Percentiles rank a stretch among this genome's conserved stretches.
phyloP scores from a whole-genome alignment of 1,140 invertebrate species.

The Drosophila biarmipes region DNA sequence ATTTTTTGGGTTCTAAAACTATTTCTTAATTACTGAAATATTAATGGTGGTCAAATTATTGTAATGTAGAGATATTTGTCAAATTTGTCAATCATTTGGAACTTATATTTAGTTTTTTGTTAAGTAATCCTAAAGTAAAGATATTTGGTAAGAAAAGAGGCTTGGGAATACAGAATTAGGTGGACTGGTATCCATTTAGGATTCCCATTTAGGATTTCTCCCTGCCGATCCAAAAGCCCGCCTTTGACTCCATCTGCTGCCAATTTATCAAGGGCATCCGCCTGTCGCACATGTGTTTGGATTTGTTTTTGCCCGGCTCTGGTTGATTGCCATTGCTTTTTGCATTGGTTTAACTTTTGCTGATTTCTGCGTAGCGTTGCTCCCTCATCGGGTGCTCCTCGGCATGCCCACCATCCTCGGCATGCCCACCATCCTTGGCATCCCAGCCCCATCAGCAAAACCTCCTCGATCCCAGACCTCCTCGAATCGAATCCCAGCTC shows the following conservation, averaged over 20 bases:
- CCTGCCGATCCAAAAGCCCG: no score
- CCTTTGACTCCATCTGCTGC: conserved; percentile 22
- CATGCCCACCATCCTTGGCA: background rate
- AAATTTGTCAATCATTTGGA: no score
- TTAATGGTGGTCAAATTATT: no score
- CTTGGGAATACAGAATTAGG: no score
- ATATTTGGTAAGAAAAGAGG: no score
- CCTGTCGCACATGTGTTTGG: conserved; percentile 6
- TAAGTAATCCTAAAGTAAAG: no score
- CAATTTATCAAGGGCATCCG: conserved; percentile 45
- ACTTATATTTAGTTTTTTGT: no score
- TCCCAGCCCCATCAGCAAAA: background rate
- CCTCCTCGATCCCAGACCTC: background rate
- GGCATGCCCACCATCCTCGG: background rate
- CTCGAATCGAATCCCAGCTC: background rate
- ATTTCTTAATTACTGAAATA: no score
- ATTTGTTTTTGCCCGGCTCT: conserved; percentile 24
- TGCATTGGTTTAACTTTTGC: conserved; percentile 66
- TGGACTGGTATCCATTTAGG: no score
- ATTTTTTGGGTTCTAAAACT: no score
- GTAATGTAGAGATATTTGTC: no score
- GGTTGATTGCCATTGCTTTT: conserved; percentile 54
- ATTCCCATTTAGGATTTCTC: no score
- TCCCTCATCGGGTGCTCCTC: conserved; percentile 9
- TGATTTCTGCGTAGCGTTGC: conserved; percentile 49